Evolutionary conservation across 2,797 vertebrate species (phyloP).

Genomic region (Notoglanidium macrostoma): DNA sequence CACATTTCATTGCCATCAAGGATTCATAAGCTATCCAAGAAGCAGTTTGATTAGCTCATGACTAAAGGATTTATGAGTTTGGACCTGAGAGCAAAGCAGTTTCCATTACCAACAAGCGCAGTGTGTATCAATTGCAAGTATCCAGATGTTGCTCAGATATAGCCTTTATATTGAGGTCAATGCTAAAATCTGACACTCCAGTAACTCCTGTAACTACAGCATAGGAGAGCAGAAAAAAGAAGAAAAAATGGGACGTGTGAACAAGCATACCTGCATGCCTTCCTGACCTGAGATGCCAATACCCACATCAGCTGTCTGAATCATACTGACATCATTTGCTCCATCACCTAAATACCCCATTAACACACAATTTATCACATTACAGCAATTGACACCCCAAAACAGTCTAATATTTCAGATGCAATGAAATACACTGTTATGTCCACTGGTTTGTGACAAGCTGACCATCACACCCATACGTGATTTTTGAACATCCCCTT

Average conservation of each 20-base stretch:
- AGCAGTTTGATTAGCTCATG: not conserved
- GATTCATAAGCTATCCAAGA: not conserved
- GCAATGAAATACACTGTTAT: not conserved
- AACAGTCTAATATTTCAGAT: not conserved
- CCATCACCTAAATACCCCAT: slow-evolving; percentile 82
- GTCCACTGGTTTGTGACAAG: not conserved
- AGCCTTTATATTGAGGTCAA: slow-evolving; percentile 1
- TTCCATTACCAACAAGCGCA: not conserved
- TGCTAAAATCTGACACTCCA: not conserved
- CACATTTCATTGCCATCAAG: not conserved
- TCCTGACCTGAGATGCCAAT: slow-evolving; percentile 94
- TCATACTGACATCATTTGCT: slow-evolving; percentile 98
- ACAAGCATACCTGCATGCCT: slow-evolving; percentile 90
- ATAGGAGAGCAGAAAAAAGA: not conserved
- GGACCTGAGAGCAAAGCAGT: not conserved
- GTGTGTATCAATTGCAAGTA: not conserved
- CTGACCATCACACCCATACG: not conserved
- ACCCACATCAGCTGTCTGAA: slow-evolving; percentile 89
- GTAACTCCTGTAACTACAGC: slow-evolving; percentile 9
- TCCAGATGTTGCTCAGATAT: not conserved
- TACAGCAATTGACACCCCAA: not conserved
- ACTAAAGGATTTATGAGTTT: not conserved
- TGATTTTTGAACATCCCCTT: not conserved
- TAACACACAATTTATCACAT: slow-evolving; percentile 16
- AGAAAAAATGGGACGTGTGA: not conserved